Conservation (phyloP, 2,888 invertebrate species). For the Mantis religiosa region DNA sequence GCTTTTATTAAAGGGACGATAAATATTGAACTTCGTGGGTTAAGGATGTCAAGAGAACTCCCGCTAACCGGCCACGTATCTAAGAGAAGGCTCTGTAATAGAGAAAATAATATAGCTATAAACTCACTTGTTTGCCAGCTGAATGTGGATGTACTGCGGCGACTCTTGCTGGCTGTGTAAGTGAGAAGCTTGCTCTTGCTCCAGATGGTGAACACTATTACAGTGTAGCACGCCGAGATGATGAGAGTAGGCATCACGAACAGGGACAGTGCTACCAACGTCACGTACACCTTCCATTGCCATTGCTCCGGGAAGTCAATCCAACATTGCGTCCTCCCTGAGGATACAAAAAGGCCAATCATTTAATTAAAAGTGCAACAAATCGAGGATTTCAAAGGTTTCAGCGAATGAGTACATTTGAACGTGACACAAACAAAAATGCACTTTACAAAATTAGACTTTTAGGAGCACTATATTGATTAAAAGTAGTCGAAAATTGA, state of each 20-base stretch:
- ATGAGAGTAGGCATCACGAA: constrained; percentile 52
- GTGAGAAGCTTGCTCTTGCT: constrained; percentile 44
- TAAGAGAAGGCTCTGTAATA: no score
- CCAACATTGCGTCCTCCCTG: constrained; percentile 46
- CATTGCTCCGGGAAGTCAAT: constrained; percentile 43
- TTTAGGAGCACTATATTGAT: no score
- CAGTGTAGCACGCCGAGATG: constrained; percentile 50
- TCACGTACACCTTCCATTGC: constrained; percentile 51
- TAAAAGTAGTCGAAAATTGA: no score
- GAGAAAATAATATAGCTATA: no score
- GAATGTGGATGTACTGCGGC: background rate
- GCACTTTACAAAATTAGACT: no score
- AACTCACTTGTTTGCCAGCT: background rate
- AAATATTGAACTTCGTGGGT: no score
- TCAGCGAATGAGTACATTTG: no score
- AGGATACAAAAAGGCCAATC: background rate
- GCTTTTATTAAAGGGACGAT: no score
- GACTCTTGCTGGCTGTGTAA: constrained; percentile 41
- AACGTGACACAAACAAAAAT: no score
- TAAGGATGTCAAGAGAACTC: no score
- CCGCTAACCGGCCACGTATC: no score
- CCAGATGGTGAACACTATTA: constrained; percentile 54
- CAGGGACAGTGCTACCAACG: constrained; percentile 46
- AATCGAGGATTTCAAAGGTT: background rate
- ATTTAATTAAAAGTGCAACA: background rate